A percentile compares a stretch with the other conserved stretches of the same genome.
Evolutionary conservation across 2,888 invertebrate genomes (phyloP).

Genomic region (Pollenia amentaria): DNA sequence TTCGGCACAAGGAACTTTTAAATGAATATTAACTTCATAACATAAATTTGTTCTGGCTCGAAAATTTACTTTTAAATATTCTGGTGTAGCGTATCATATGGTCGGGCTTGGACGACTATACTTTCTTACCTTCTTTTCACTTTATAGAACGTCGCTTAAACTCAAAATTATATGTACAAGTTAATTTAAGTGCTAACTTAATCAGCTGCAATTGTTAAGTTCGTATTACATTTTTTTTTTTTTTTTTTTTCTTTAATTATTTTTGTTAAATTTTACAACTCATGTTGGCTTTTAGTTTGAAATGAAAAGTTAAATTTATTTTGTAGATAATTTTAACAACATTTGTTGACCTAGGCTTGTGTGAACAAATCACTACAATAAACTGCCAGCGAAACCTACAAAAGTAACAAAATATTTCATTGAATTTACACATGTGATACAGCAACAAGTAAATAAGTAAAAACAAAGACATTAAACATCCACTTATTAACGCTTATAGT

Average conservation of each 20-base stretch:
- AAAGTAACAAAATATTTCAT: slow-evolving; percentile 48
- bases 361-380: slow-evolving; percentile 47
- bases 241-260: background rate
- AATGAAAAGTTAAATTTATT: slow-evolving; percentile 40
- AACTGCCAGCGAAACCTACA: slow-evolving; percentile 32
- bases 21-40: no score
- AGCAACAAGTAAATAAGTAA: slow-evolving; percentile 9
- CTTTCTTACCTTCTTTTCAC: no score
- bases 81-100: no score
- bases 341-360: slow-evolving; percentile 68
- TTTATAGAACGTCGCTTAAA: no score
- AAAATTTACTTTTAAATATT: no score
- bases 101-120: no score
- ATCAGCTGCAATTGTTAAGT: background rate
- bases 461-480: slow-evolving; percentile 31
- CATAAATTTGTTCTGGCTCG: no score
- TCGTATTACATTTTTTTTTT: background rate
- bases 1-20: no score
- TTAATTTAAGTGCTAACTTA: slow-evolving; percentile 27
- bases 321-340: slow-evolving; percentile 46
- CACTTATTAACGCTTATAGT: slow-evolving; percentile 41
- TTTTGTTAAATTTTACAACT: slow-evolving; percentile 15
- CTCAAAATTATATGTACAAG: background rate
- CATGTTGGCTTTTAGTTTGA: slow-evolving; percentile 26
- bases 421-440: slow-evolving; percentile 37